Evolutionary conservation across 2,797 vertebrate species (phyloP).

Genomic region (Selene dorsalis): DNA sequence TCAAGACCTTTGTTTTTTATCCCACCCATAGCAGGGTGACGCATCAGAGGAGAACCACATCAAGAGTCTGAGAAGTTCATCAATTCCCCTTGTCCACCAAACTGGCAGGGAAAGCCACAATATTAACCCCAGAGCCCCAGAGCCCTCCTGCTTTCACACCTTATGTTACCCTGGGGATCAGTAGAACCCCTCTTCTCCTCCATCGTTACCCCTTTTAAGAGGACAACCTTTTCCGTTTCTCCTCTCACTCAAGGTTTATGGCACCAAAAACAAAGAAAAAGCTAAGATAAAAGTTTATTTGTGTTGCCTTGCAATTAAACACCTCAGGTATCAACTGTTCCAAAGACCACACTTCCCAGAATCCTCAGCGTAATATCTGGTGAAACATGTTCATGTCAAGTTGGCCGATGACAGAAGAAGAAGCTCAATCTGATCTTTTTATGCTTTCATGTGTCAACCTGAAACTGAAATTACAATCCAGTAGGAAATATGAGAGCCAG

Average conservation of each 20-base stretch:
- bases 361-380: slow-evolving; percentile 51
- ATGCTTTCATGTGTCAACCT: slow-evolving; percentile 28
- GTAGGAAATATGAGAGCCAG: slow-evolving; percentile 59
- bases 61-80: slow-evolving; percentile 43
- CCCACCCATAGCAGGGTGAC: slow-evolving; percentile 31
- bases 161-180: slow-evolving; percentile 37
- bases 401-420: slow-evolving; percentile 41
- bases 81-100: slow-evolving; percentile 25
- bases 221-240: slow-evolving; percentile 19
- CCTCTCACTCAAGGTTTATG: slow-evolving; percentile 52
- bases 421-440: slow-evolving; percentile 39
- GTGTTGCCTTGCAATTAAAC: slow-evolving; percentile 53
- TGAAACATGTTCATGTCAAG: slow-evolving; percentile 42
- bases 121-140: slow-evolving; percentile 19
- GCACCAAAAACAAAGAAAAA: slow-evolving; percentile 54
- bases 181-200: slow-evolving; percentile 14
- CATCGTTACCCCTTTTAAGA: slow-evolving; percentile 24
- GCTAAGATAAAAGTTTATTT: slow-evolving; percentile 42
- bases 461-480: slow-evolving; percentile 47
- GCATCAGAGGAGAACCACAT: slow-evolving; percentile 40
- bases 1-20: slow-evolving; percentile 30
- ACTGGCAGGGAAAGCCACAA: slow-evolving; percentile 44
- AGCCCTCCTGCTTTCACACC: slow-evolving; percentile 27
- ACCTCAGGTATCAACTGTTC: slow-evolving; percentile 78
- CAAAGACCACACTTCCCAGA: slow-evolving; percentile 78